Conservation (phyloP, 2,888 invertebrate genomes). For the Scelioninae gen. 2 region DNA sequence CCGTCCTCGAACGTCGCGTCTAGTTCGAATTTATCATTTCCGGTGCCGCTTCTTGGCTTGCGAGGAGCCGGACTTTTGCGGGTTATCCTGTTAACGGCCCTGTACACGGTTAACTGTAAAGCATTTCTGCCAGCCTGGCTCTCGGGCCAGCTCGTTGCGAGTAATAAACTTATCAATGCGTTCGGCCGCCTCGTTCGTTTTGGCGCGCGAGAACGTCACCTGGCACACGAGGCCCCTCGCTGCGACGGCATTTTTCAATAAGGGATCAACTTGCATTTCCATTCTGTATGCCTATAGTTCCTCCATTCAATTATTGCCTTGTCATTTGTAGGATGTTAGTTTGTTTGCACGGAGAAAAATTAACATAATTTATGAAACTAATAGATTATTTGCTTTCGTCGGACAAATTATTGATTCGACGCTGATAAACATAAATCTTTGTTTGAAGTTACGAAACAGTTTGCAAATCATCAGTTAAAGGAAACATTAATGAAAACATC, state of each 20-base stretch:
- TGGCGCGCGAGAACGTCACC: constrained; percentile 42
- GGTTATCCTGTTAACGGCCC: constrained; percentile 39
- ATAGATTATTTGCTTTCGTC: too few species aligned
- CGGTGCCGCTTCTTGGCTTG: constrained; percentile 16
- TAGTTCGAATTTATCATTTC: constrained; percentile 52
- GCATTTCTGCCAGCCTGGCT: constrained; percentile 30
- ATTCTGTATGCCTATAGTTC: too few species aligned
- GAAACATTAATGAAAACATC: too few species aligned
- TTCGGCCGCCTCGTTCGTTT: constrained; percentile 17
- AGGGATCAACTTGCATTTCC: constrained; percentile 14
- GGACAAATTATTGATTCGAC: too few species aligned
- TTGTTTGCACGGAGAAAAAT: too few species aligned
- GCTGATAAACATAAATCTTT: too few species aligned
- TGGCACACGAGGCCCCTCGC: constrained; percentile 40
- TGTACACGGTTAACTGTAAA: constrained; percentile 53
- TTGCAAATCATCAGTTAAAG: too few species aligned
- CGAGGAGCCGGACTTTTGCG: constrained; percentile 10
- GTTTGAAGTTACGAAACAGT: too few species aligned
- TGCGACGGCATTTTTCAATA: constrained; percentile 16
- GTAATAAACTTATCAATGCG: constrained; percentile 54
- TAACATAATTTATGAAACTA: too few species aligned
- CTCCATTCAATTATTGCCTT: too few species aligned
- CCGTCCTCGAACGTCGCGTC: constrained; percentile 30
- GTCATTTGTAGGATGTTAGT: too few species aligned
- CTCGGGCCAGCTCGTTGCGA: constrained; percentile 27